phyloP scores from a whole-genome alignment of 2,888 invertebrate species.

The Synergus laeviventris region DNA sequence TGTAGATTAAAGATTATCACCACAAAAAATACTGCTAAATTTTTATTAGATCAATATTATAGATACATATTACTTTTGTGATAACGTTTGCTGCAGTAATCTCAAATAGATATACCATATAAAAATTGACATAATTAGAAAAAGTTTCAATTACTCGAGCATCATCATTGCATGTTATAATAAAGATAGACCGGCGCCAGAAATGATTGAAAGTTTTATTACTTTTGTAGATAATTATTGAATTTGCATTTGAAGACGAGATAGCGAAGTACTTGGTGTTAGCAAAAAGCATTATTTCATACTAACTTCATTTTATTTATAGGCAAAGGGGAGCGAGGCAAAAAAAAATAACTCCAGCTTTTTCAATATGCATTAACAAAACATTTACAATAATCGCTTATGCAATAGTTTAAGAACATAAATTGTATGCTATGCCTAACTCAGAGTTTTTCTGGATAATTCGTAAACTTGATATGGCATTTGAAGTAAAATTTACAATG shows the following conservation, averaged over 20 bases:
- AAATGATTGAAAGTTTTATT: conserved; percentile 26
- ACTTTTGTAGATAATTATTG: conserved; percentile 6
- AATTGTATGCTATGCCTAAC: no score
- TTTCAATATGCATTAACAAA: no score
- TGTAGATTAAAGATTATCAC: neutral
- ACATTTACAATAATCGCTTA: no score
- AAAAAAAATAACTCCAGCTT: no score
- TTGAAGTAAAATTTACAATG: neutral
- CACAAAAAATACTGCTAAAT: neutral
- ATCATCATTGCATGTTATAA: conserved; percentile 8
- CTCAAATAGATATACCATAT: neutral
- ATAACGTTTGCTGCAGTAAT: neutral
- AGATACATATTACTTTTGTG: neutral
- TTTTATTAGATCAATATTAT: neutral
- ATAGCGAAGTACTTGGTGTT: neutral
- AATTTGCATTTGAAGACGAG: neutral
- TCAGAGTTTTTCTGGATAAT: neutral
- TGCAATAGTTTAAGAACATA: no score
- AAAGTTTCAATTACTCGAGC: conserved; percentile 20
- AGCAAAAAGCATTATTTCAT: no score
- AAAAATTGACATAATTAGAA: neutral
- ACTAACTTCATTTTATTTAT: no score
- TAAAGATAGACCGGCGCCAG: conserved; percentile 18
- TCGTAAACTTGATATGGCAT: neutral
- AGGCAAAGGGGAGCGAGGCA: no score